Base-by-base conservation (phyloP, 2,888 invertebrate species). In the Phaonia tiefii region DNA sequence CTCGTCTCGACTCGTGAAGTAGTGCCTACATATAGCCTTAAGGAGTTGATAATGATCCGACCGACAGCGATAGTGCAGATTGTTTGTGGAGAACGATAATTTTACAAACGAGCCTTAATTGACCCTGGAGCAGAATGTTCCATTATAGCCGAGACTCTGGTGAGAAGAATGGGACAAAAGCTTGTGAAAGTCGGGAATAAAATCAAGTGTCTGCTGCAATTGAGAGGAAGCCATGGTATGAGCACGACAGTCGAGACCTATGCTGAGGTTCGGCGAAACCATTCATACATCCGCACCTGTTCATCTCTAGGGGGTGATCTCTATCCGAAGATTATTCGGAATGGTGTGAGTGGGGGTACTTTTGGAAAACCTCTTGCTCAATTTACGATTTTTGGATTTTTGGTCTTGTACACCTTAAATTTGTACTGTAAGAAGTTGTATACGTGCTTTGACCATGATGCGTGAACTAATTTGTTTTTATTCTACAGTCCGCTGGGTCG, bases 351-450 rank as follows among this genome's bases (percentile, higher is more conserved):
- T 31, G 58, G 58, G 2, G 58, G 58, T n/a, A 4, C 58, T 8
- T 58, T 58, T 58, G 58, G 37, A 3, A 58, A 58, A 58, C 58
- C 58, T 31, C 37, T 58, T 1, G 58, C 58, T 15, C 58, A 58
- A 58, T 58, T 58, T 31, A 37, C 58, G 1, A 58, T 58, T n/a
- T 58, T 58, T 58, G 58, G 31, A 26, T 26, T 54, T 25, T 7
- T 22, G 54, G 10, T 8, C 22, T 3, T 54, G 54, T 13, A 11
- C 25, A 17, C 25, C 54, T 2, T 26, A 25, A n/a, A 54, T 31
- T 31, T 5, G 31, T 31, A 31, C 31, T 8, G 31, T 31, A 31
- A 31, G 31, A 31, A 31, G 31, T 31, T 31, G 31, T 31, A 8
- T 31, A 8, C 3, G 8, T 46, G 4, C 11, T 46, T 15, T 13